A percentile compares a stretch with the other conserved stretches of the same genome.
Evolutionary conservation across 2,797 vertebrate genomes (phyloP).

Genomic region (Eutrigla gurnardus): DNA sequence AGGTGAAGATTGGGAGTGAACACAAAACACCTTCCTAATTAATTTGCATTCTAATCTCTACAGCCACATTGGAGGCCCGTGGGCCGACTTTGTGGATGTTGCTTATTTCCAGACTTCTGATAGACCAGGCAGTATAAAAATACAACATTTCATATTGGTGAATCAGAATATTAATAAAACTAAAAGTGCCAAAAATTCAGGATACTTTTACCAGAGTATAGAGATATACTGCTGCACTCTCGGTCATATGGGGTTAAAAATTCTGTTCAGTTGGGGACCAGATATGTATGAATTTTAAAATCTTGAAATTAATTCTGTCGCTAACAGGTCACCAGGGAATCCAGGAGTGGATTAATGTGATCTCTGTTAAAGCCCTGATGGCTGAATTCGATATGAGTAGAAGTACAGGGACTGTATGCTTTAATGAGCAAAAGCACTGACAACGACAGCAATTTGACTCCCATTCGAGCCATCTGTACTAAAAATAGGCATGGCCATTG

Average conservation of each 20-base stretch:
- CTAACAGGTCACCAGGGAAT: constrained; percentile 44
- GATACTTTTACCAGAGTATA: neutral
- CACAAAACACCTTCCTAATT: constrained; percentile 53
- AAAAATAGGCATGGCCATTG: constrained; percentile 4
- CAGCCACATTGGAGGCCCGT: constrained; percentile 38
- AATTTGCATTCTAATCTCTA: constrained; percentile 65
- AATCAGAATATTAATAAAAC: constrained; percentile 7
- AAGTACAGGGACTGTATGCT: constrained; percentile 12
- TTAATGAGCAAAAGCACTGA: constrained; percentile 33
- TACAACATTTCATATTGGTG: constrained; percentile 8
- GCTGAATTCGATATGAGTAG: constrained; percentile 22
- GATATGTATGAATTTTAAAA: constrained; percentile 26
- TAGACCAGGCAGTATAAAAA: constrained; percentile 34
- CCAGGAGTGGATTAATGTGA: constrained; percentile 25
- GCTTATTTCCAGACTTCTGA: constrained; percentile 55
- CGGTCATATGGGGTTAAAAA: constrained; percentile 5
- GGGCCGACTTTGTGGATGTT: constrained; percentile 48
- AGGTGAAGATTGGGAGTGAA: constrained; percentile 47
- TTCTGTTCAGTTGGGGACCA: neutral
- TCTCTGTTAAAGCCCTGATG: constrained; percentile 43
- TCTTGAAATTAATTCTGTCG: constrained; percentile 19
- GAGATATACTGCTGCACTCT: neutral
- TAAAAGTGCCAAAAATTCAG: too few relatives aligned
- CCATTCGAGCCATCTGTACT: neutral
- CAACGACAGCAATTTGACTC: constrained; percentile 1